Percentiles rank a stretch among this genome's conserved stretches.
Conservation (phyloP, 2,797 vertebrate genomes). For the Sciaenops ocellatus region DNA sequence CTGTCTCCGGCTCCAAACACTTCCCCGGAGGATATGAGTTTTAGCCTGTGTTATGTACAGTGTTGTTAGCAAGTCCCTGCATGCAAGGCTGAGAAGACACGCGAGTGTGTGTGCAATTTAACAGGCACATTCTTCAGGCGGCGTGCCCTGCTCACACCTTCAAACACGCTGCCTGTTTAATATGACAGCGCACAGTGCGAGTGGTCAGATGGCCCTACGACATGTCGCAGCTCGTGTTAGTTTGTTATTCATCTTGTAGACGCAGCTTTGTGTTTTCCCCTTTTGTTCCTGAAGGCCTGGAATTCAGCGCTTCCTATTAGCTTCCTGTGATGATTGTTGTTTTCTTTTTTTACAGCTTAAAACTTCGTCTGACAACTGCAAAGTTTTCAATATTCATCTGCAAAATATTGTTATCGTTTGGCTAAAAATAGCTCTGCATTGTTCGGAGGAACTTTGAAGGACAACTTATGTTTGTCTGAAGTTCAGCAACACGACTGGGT, state of each 20-base stretch:
- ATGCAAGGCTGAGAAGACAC: conserved; percentile 16
- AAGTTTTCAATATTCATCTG: not conserved
- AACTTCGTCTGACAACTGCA: not conserved
- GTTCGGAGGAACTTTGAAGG: too few species aligned
- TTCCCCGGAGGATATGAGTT: conserved; percentile 24
- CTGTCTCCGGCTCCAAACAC: not conserved
- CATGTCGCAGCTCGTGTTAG: conserved; percentile 20
- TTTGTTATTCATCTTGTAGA: conserved; percentile 13
- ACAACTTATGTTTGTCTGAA: too few species aligned
- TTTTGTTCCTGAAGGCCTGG: conserved; percentile 2
- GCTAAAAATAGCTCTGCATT: not conserved
- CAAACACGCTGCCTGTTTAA: conserved; percentile 22
- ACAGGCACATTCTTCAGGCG: conserved; percentile 62
- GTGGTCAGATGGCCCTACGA: conserved; percentile 13
- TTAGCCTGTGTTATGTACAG: not conserved
- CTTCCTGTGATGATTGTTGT: not conserved
- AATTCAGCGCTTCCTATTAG: not conserved
- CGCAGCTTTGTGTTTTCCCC: not conserved
- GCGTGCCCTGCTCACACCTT: conserved; percentile 36
- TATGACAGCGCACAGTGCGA: conserved; percentile 1
- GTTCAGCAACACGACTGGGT: not conserved
- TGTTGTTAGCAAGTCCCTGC: conserved; percentile 59
- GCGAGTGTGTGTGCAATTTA: conserved; percentile 14
- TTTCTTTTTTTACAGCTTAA: not conserved
- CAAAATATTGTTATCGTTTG: not conserved